Evolutionary conservation across 2,113 vertebrate species (phyloP), one percentile per base, ranked within the genome.

Genomic region (Morone chrysops): DNA sequence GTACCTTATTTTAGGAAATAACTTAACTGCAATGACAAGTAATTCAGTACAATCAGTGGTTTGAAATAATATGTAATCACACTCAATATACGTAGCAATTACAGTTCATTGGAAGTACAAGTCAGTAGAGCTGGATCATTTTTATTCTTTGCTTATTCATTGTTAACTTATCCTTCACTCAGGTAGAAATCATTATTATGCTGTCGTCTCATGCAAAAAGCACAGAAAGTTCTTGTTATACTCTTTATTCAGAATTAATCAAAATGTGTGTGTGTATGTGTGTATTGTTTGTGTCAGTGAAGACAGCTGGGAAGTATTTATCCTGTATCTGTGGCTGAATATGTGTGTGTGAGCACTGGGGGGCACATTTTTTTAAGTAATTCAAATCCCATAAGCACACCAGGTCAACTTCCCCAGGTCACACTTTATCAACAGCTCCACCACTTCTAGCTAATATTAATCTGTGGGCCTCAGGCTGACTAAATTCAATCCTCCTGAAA

Each of bases 341-440:
- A 22, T 68, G 51, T 56, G 60, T 31, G 69, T 66, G 67, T 40
- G 18, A 9, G 31, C 38, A 45, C 25, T 73, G 51, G 47, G 54
- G 61, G 56, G 65, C 53, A 73, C 77, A 5, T 70, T 66, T 79
- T 67, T 71, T 62, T 5, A 85, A 82, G 71, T 80, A 70, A 71
- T 61, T 85, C 53, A 83, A 90, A 90, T 90, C 81, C 71, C 75
- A 86, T 80, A 80, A 88, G 57, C 48, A 83, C 66, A 83, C 66
- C 79, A 74, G 9, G 4, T 13, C 31, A 83, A 81, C 45, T 40
- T 80, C 85, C 70, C 69, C 59, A 41, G 76, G 81, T 83, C 75
- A 78, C 57, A 40, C 75, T 80, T 87, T 87, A 83, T 87, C 63
- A 60, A 45, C 74, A 80, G 65, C 71, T 86, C 50, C 22, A 66